Conservation (phyloP, 2,888 invertebrate genomes). For the Philhelius pedissequus region DNA sequence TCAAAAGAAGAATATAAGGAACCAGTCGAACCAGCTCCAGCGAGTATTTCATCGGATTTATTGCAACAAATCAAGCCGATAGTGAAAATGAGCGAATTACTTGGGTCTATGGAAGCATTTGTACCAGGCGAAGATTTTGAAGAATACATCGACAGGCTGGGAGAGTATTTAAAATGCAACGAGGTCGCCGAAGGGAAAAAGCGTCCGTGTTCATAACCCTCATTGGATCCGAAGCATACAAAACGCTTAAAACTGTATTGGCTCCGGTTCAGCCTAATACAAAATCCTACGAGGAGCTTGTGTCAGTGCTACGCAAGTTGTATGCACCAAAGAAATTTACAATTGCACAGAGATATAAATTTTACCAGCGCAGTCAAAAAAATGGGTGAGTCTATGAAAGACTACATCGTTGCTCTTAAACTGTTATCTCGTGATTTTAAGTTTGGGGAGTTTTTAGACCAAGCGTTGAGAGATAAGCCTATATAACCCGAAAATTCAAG, state of each 20-base stretch:
- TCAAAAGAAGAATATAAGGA: too few species aligned
- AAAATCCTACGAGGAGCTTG: background rate
- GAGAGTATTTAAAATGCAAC: slow-evolving; percentile 22
- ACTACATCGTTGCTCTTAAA: slow-evolving; percentile 4
- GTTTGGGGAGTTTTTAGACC: background rate
- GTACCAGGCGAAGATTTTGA: slow-evolving; percentile 18
- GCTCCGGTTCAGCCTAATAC: background rate
- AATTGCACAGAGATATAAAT: slow-evolving; percentile 19
- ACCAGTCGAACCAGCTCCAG: too few species aligned
- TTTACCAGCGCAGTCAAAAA: slow-evolving; percentile 21
- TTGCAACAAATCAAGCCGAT: background rate
- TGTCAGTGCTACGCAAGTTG: background rate
- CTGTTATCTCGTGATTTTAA: background rate
- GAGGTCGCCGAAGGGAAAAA: slow-evolving; percentile 7
- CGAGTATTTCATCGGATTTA: too few species aligned
- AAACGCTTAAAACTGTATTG: too few species aligned
- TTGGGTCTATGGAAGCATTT: slow-evolving; percentile 9
- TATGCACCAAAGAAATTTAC: slow-evolving; percentile 16
- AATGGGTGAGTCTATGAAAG: background rate
- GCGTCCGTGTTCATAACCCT: too few species aligned
- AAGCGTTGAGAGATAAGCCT: slow-evolving; percentile 16
- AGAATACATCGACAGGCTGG: slow-evolving; percentile 25
- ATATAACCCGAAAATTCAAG: background rate
- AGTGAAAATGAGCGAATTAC: background rate
- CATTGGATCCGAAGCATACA: too few species aligned